Conservation (phyloP, 2,113 vertebrate genomes). For the Lates calcarifer region DNA sequence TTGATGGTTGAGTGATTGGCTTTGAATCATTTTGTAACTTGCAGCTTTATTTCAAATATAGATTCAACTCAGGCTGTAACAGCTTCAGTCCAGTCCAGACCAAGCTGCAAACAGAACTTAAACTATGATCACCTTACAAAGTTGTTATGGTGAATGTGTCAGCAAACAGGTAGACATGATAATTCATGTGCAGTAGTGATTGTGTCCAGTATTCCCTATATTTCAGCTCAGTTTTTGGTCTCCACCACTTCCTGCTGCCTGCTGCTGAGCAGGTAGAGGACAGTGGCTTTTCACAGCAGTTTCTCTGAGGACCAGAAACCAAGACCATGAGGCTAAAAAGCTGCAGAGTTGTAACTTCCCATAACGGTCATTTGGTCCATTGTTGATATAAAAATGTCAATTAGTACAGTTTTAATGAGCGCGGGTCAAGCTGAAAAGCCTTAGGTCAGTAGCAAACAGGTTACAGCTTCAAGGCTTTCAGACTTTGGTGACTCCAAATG, state of each 20-base stretch:
- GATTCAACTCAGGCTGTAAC: too few species aligned
- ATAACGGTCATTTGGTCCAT: background rate
- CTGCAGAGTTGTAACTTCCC: too few species aligned
- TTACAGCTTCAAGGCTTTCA: too few species aligned
- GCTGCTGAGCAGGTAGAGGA: background rate
- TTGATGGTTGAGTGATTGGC: too few species aligned
- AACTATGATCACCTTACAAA: too few species aligned
- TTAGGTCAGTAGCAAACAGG: too few species aligned
- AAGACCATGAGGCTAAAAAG: background rate
- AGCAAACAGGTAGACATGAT: background rate
- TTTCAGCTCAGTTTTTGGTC: background rate
- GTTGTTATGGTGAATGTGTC: too few species aligned
- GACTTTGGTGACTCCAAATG: background rate
- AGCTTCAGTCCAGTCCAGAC: too few species aligned
- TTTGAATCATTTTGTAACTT: too few species aligned
- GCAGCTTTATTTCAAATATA: too few species aligned
- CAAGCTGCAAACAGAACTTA: too few species aligned
- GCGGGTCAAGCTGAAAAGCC: too few species aligned
- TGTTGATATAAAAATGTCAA: background rate
- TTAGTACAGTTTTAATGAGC: background rate
- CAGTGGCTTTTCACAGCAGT: background rate
- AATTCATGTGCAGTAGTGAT: background rate
- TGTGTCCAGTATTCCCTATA: background rate
- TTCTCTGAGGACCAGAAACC: background rate
- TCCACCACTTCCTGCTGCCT: background rate